Conservation (phyloP, 2,113 vertebrate genomes). For the Bubo scandiacus region DNA sequence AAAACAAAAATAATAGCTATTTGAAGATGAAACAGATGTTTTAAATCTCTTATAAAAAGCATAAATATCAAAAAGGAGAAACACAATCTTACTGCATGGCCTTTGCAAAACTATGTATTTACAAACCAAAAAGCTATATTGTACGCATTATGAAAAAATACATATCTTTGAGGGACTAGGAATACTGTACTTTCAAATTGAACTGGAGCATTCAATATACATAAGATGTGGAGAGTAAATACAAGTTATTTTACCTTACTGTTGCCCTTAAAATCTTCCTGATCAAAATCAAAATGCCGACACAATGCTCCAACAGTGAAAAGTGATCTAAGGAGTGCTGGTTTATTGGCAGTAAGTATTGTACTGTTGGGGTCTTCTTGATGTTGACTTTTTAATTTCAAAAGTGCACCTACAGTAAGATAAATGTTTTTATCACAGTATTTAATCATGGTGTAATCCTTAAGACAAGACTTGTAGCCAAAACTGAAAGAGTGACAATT, state of each 20-base stretch:
- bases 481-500: neutral
- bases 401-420: conserved; percentile 86
- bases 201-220: neutral
- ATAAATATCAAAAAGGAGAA: neutral
- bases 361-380: conserved; percentile 94
- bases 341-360: conserved; percentile 89
- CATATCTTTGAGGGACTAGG: neutral
- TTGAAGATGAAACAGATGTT: neutral
- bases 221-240: neutral
- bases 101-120: neutral
- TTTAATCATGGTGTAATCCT: neutral
- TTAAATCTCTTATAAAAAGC: neutral
- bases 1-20: neutral
- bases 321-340: conserved; percentile 93
- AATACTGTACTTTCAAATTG: neutral
- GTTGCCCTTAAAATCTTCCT: conserved; percentile 95
- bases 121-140: neutral
- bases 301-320: conserved; percentile 96
- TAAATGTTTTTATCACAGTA: neutral
- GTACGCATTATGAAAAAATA: neutral
- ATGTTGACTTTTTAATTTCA: conserved; percentile 93
- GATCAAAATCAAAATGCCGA: conserved; percentile 97
- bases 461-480: neutral
- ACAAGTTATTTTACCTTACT: conserved; percentile 85
- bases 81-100: neutral